Conservation (phyloP, 2,113 vertebrate species). For the Cygnus buccinator region DNA sequence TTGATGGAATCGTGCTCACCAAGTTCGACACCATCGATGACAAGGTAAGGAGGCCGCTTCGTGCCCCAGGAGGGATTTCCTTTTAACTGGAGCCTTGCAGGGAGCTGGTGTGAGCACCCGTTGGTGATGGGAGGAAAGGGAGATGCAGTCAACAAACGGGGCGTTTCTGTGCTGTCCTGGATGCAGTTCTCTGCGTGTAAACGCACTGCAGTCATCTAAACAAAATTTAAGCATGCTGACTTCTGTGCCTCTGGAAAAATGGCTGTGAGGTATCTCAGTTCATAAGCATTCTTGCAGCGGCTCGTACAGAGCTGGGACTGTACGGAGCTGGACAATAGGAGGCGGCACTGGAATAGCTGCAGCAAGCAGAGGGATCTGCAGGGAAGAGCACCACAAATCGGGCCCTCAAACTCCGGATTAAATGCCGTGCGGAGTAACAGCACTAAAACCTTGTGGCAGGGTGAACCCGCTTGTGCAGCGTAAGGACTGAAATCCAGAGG, state of each 20-base stretch:
- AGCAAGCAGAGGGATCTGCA: too few species aligned
- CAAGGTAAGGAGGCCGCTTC: slow-evolving; percentile 81
- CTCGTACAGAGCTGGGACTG: not conserved
- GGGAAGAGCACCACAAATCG: not conserved
- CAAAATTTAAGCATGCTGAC: not conserved
- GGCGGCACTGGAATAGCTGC: not conserved
- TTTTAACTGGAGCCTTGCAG: accelerated
- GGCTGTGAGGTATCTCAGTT: not conserved
- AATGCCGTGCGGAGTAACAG: not conserved
- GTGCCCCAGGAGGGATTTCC: too few species aligned
- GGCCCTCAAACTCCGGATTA: not conserved
- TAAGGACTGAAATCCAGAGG: not conserved
- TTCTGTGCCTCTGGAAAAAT: accelerated
- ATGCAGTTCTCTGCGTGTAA: not conserved
- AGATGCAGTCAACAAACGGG: accelerated
- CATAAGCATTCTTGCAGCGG: accelerated
- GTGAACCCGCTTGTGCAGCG: not conserved
- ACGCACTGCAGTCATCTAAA: not conserved
- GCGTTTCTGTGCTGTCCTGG: accelerated
- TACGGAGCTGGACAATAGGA: too few species aligned
- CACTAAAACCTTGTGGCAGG: not conserved
- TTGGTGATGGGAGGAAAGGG: not conserved
- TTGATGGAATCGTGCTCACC: slow-evolving; percentile 97
- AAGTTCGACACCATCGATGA: slow-evolving; percentile 99
- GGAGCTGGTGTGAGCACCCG: not conserved